Percentiles rank a stretch among this genome's conserved stretches.
Evolutionary conservation across 2,113 vertebrate species (phyloP).

Genomic region (Gopherus evgoodei): DNA sequence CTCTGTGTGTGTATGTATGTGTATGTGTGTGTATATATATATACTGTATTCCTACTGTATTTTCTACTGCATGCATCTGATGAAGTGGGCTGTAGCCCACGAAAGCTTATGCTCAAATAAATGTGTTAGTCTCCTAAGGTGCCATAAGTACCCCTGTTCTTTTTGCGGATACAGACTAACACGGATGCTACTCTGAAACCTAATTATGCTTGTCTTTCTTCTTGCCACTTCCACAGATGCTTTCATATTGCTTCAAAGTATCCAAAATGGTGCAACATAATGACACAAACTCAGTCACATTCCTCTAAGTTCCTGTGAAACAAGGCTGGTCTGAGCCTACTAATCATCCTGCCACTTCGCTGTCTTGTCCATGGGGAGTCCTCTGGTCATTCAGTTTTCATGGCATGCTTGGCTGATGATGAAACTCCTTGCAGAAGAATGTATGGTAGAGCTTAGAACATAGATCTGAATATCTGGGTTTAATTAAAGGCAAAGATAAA

Average conservation of each 20-base stretch:
- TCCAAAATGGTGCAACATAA: neutral
- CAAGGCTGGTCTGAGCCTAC: neutral
- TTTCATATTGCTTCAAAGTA: neutral
- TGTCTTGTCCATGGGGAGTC: neutral
- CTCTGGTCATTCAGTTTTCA: neutral
- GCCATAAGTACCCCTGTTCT: too few species aligned
- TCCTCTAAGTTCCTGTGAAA: neutral
- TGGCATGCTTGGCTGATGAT: neutral
- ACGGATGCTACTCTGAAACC: too few species aligned
- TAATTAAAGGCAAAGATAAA: neutral
- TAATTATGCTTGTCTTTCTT: neutral
- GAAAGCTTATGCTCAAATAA: too few species aligned
- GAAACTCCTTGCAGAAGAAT: neutral
- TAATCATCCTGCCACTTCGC: neutral
- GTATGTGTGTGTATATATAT: too few species aligned
- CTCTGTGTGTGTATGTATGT: too few species aligned
- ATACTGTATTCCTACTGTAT: too few species aligned
- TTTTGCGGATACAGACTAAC: too few species aligned
- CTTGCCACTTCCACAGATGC: neutral
- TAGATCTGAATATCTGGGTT: neutral
- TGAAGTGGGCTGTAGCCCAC: too few species aligned
- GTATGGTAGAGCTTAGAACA: neutral
- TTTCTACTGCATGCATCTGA: too few species aligned
- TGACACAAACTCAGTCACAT: neutral
- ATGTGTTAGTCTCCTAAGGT: too few species aligned